A percentile compares a stretch with the other conserved stretches of the same genome.
Conservation (phyloP, 2,797 vertebrate species). For the Acipenser oxyrinchus region DNA sequence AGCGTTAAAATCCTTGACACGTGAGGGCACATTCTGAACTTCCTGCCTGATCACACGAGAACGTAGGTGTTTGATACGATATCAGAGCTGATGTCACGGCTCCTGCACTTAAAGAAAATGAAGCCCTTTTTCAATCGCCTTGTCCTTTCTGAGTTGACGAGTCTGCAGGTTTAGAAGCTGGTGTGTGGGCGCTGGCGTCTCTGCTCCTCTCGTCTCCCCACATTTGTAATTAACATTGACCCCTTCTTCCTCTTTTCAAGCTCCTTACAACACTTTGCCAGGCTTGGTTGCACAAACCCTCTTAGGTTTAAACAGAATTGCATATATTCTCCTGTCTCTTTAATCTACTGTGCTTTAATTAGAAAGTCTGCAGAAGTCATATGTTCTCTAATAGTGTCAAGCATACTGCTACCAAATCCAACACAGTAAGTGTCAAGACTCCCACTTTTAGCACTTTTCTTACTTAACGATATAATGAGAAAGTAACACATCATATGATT, state of each 20-base stretch:
- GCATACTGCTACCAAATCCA: not conserved
- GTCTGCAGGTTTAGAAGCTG: no score
- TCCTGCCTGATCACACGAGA: no score
- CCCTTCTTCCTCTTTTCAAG: not conserved
- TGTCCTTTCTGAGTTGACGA: no score
- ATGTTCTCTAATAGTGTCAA: not conserved
- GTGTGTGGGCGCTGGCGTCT: not conserved
- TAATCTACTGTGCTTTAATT: not conserved
- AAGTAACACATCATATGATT: constrained; percentile 3
- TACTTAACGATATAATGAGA: not conserved
- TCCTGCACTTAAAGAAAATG: no score
- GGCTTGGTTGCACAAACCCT: not conserved
- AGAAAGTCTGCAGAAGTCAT: not conserved
- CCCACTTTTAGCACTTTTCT: not conserved
- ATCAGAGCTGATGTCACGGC: no score
- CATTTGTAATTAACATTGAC: not conserved
- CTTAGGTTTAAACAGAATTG: not conserved
- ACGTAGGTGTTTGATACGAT: no score
- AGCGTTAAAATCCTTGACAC: no score
- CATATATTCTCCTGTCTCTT: constrained; percentile 1
- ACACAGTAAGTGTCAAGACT: constrained; percentile 5
- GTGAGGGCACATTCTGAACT: no score
- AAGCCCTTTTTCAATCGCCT: no score
- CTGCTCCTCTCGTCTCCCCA: not conserved
- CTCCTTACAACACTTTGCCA: no score